Conservation (phyloP, 2,888 invertebrate species). For the Sceliomorpha sp. region DNA sequence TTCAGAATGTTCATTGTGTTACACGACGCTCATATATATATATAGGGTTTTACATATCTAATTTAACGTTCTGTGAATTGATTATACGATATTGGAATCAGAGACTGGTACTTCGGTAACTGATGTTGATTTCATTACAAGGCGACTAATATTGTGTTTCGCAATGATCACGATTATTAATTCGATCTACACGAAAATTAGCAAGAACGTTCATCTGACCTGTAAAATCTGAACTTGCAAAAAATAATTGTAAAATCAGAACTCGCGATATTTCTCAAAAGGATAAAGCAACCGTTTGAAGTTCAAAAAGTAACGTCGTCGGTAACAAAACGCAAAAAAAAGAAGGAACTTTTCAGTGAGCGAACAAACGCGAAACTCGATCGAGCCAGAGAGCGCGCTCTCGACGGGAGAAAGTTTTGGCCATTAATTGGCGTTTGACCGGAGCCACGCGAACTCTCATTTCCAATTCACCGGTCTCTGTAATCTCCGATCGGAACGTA, state of each 20-base stretch:
- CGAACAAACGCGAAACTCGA: background rate
- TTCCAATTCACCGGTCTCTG: conserved; percentile 33
- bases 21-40: conserved; percentile 27
- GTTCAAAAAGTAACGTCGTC: too few species aligned
- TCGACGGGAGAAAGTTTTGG: conserved; percentile 31
- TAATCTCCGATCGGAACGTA: conserved; percentile 25
- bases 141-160: too few species aligned
- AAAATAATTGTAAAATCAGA: too few species aligned
- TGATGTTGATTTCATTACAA: too few species aligned
- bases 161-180: too few species aligned
- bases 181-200: too few species aligned
- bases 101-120: too few species aligned
- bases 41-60: conserved; percentile 20
- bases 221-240: too few species aligned
- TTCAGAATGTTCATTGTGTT: conserved; percentile 24
- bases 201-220: too few species aligned
- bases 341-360: background rate
- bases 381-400: conserved; percentile 5
- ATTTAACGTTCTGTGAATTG: conserved; percentile 39
- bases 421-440: conserved; percentile 32
- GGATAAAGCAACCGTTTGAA: too few species aligned
- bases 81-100: conserved; percentile 38
- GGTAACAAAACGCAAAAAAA: too few species aligned
- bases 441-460: conserved; percentile 19
- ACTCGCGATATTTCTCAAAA: too few species aligned